A percentile compares a stretch with the other conserved stretches of the same genome.
phyloP scores from a whole-genome alignment of 2,888 invertebrate species.

The Yponomeuta cagnagella region DNA sequence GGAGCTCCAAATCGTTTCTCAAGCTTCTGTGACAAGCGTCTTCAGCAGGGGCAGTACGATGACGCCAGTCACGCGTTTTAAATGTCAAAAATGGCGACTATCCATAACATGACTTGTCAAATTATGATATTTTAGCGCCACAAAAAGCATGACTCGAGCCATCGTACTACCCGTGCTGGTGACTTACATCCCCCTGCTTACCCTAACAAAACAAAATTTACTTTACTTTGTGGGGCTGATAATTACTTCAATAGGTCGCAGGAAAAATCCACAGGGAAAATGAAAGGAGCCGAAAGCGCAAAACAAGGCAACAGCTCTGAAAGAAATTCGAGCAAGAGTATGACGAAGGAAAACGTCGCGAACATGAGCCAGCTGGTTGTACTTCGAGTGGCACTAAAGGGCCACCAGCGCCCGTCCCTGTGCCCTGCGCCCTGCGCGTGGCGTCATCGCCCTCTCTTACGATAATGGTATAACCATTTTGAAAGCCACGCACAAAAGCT shows the following conservation, averaged over 20 bases:
- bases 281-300: neutral
- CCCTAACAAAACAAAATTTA: neutral
- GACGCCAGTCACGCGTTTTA: too few species aligned
- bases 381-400: conserved; percentile 32
- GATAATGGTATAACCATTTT: conserved; percentile 40
- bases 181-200: too few species aligned
- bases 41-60: neutral
- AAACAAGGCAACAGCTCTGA: neutral
- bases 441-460: conserved; percentile 28
- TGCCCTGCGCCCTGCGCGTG: conserved; percentile 25
- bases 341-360: conserved; percentile 2
- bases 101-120: too few species aligned
- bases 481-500: conserved; percentile 22
- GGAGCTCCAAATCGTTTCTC: conserved; percentile 20
- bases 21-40: conserved; percentile 1
- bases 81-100: too few species aligned
- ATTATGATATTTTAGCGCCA: too few species aligned
- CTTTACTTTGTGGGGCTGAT: neutral
- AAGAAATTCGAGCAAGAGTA: neutral
- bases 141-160: too few species aligned
- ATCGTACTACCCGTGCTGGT: too few species aligned
- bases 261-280: neutral
- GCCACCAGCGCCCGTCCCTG: conserved; percentile 26
- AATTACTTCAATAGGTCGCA: neutral
- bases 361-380: conserved; percentile 30